Percentiles rank a stretch among this genome's conserved stretches.
phyloP scores from a whole-genome alignment of 2,113 vertebrate species.

The Cygnus buccinator region DNA sequence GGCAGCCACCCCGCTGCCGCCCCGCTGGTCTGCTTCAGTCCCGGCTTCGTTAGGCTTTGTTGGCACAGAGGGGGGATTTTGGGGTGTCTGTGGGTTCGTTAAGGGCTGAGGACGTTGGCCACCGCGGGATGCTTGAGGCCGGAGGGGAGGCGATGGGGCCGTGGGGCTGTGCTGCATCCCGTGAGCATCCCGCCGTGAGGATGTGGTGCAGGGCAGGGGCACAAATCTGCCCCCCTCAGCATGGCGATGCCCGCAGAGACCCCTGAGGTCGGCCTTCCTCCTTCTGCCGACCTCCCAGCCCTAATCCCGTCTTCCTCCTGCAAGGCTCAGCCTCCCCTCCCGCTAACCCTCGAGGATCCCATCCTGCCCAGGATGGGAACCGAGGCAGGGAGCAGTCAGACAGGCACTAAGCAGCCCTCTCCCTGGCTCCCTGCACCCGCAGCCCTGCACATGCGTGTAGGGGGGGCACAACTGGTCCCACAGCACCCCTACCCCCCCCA shows the following conservation, averaged over 20 bases:
- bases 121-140: fast-evolving
- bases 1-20: background rate
- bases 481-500: too few species aligned
- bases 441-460: too few species aligned
- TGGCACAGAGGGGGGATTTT: background rate
- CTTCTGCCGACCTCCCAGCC: too few species aligned
- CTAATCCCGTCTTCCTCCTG: background rate
- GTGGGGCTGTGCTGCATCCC: fast-evolving
- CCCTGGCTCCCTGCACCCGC: background rate
- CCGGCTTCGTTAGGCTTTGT: background rate
- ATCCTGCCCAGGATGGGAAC: background rate
- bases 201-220: background rate
- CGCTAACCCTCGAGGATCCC: background rate
- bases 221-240: fast-evolving
- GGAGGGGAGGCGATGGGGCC: background rate
- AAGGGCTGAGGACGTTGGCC: background rate
- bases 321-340: background rate
- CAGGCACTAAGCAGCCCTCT: fast-evolving
- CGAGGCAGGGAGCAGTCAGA: background rate
- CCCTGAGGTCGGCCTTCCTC: background rate
- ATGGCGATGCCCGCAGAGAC: fast-evolving
- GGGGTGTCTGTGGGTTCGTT: background rate
- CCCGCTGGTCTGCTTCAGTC: background rate
- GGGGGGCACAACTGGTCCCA: background rate
- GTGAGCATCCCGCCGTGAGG: background rate